Evolutionary conservation across 2,113 vertebrate genomes (phyloP).

Genomic region (Amazona guildingii): DNA sequence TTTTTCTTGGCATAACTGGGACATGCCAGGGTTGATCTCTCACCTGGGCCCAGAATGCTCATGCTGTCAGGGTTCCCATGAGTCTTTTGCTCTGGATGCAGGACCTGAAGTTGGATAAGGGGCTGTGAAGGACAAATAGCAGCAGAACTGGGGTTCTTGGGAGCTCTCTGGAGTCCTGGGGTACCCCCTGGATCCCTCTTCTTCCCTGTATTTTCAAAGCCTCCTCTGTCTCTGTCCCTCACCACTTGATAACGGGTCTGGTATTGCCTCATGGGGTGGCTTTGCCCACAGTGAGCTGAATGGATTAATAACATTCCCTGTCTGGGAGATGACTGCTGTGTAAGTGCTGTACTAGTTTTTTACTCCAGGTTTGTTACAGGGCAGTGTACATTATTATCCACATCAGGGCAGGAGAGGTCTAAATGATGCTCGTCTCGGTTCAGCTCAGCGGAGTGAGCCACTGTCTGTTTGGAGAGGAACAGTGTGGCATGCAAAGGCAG

Average conservation of each 20-base stretch:
- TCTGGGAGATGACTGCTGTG: not conserved
- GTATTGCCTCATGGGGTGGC: not conserved
- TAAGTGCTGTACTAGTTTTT: not conserved
- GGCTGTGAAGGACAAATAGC: not conserved
- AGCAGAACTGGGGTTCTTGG: accelerated
- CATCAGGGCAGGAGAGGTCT: not conserved
- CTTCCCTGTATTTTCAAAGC: not conserved
- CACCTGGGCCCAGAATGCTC: accelerated
- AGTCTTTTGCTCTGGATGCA: accelerated
- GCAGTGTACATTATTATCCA: not conserved
- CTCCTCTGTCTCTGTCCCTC: not conserved
- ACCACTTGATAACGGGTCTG: not conserved
- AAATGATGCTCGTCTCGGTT: accelerated
- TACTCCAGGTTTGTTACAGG: not conserved
- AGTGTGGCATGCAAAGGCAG: not conserved
- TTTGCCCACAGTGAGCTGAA: not conserved
- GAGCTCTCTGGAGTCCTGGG: not conserved
- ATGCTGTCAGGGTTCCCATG: accelerated
- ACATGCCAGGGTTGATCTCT: accelerated
- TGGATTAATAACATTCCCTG: not conserved
- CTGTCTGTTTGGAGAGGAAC: not conserved
- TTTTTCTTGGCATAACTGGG: not conserved
- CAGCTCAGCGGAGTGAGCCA: not conserved
- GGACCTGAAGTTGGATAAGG: too few species aligned
- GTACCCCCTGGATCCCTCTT: not conserved